Conservation (phyloP, 2,888 invertebrate species). For the Leistus spinibarbis region DNA sequence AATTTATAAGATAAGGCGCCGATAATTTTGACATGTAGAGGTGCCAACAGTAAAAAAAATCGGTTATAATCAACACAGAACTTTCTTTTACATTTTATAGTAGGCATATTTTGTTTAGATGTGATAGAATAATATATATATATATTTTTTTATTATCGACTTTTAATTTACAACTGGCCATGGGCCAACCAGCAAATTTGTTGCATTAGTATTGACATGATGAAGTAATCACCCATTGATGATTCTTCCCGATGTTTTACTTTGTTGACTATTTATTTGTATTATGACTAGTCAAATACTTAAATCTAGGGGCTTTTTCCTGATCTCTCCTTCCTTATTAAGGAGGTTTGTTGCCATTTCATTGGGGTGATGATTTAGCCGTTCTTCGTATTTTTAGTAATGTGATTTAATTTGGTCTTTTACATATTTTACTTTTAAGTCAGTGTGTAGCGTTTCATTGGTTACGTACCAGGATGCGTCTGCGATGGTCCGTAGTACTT, state of each 20-base stretch:
- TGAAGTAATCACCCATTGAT: too few species aligned
- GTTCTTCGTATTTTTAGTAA: conserved; percentile 13
- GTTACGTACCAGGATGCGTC: conserved; percentile 11
- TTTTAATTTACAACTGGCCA: too few species aligned
- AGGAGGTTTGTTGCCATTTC: conserved; percentile 4
- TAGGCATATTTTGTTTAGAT: too few species aligned
- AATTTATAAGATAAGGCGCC: not conserved
- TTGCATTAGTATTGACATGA: too few species aligned
- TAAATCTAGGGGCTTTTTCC: conserved; percentile 3
- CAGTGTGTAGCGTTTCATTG: conserved; percentile 1
- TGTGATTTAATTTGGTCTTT: not conserved
- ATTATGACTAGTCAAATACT: not conserved
- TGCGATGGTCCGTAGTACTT: conserved; percentile 6
- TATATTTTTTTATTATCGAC: too few species aligned
- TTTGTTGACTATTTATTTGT: not conserved
- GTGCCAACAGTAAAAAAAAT: too few species aligned
- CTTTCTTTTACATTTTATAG: too few species aligned
- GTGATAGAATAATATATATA: too few species aligned
- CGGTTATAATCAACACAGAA: too few species aligned
- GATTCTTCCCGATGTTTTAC: not conserved
- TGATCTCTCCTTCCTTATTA: conserved; percentile 3
- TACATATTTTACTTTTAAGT: not conserved
- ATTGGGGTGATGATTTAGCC: conserved; percentile 11
- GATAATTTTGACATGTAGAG: too few species aligned
- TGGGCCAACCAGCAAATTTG: too few species aligned